Conservation (phyloP, 2,113 vertebrate genomes). For the Calidris pugnax region DNA sequence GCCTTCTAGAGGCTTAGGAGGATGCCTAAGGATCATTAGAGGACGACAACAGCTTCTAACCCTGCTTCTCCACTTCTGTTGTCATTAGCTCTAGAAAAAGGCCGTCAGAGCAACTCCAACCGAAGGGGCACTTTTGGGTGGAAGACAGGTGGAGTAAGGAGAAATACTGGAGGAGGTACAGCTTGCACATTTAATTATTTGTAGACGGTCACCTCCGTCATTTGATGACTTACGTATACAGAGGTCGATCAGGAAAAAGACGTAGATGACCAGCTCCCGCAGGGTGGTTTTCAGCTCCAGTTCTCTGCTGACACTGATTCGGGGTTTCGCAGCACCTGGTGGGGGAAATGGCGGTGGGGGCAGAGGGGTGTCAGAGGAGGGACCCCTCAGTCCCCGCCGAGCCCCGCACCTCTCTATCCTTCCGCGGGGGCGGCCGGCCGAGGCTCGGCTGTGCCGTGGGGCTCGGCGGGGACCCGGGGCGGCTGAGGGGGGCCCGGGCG, state of each 20-base stretch:
- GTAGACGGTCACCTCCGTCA: fast-evolving
- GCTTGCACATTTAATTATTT: fast-evolving
- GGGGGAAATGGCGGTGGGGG: neutral
- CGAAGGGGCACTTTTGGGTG: neutral
- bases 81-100: neutral
- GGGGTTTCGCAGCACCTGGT: neutral
- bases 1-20: no score
- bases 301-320: neutral
- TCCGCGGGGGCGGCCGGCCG: neutral
- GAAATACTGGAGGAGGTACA: neutral
- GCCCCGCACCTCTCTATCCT: neutral
- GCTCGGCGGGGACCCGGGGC: neutral
- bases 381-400: no score
- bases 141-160: neutral
- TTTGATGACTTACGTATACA: constrained; percentile 58
- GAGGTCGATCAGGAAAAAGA: constrained; percentile 61
- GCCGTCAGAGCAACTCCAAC: neutral
- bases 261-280: constrained; percentile 56
- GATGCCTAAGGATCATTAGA: neutral
- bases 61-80: neutral
- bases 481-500: no score
- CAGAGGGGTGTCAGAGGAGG: neutral
- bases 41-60: neutral
- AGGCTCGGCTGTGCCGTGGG: neutral
- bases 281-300: constrained; percentile 39